These are phyloP conservation scores for Cantharis rufa DNA, from an alignment of 2,888 invertebrate species.

Conservation along the genomic window DNA sequence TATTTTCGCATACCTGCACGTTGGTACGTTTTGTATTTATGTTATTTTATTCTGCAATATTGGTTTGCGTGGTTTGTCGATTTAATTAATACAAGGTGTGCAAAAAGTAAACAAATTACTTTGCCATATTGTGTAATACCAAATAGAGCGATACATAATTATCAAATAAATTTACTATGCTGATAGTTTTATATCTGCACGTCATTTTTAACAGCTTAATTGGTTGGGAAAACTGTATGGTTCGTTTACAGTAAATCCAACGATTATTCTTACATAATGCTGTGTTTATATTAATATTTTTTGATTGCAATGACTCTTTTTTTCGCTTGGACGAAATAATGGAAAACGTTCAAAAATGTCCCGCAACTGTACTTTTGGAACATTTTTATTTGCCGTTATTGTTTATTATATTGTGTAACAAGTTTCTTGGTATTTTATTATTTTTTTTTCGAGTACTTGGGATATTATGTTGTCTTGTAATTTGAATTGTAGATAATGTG, in stretches of 20 bases:
- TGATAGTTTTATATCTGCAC: not conserved
- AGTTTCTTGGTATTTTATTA: not conserved
- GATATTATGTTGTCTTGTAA: not conserved
- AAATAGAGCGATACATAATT: slow-evolving; percentile 12
- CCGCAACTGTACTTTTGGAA: not conserved
- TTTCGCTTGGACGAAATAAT: not conserved
- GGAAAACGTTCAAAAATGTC: not conserved
- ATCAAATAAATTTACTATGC: slow-evolving; percentile 10
- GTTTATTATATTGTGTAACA: not conserved
- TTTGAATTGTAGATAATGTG: not conserved
- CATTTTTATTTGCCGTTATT: not conserved
- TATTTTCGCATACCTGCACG: not conserved
- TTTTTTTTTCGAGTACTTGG: not conserved
- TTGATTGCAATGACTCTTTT: not conserved
- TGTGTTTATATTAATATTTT: not conserved
- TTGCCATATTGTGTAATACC: slow-evolving; percentile 6
- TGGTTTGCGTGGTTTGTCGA: not conserved
- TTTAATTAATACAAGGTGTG: slow-evolving; percentile 3
- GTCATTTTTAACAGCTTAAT: slow-evolving; percentile 7
- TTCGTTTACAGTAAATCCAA: not conserved
- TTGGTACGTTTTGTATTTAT: not conserved
- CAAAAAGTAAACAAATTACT: slow-evolving; percentile 11
- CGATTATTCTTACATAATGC: not conserved
- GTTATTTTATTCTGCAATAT: not conserved
- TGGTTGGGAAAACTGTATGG: slow-evolving; percentile 5